These are phyloP conservation scores for Micromussa lordhowensis DNA, from an alignment of 92 coral and sea anemone genomes.

Conservation along the genomic window DNA sequence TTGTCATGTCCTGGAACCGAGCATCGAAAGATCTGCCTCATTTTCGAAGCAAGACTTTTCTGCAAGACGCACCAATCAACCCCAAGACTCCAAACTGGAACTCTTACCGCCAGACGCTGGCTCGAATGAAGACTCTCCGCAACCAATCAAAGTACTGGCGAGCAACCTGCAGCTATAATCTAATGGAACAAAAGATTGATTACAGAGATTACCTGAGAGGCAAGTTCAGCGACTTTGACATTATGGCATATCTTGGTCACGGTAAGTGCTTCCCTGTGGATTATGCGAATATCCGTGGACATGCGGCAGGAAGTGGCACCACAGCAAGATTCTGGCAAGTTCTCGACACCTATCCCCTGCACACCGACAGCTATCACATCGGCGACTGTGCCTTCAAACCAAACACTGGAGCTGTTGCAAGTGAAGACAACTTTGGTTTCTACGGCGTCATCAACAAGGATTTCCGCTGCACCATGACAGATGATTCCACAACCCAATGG, in stretches of 20 bases:
- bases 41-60: not conserved
- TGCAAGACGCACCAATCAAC: conserved; percentile 39
- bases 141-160: conserved; percentile 54
- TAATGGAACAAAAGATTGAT: not conserved
- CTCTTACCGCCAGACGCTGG: conserved; percentile 36
- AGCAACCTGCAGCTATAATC: conserved; percentile 42
- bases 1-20: conserved; percentile 30
- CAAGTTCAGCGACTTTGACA: conserved; percentile 47
- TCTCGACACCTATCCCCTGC: not conserved
- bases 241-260: conserved; percentile 6
- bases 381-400: conserved; percentile 14
- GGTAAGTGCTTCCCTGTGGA: conserved; percentile 22
- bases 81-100: conserved; percentile 39
- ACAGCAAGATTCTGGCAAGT: conserved; percentile 45
- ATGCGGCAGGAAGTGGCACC: conserved; percentile 18
- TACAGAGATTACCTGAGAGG: conserved; percentile 58
- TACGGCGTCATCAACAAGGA: not conserved
- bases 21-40: not conserved
- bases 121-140: conserved; percentile 37
- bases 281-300: conserved; percentile 46
- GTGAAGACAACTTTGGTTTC: conserved; percentile 62
- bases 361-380: conserved; percentile 9
- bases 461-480: conserved; percentile 25
- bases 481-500: conserved; percentile 44
- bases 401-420: not conserved